A percentile compares a stretch with the other conserved stretches of the same genome.
Conservation (phyloP, 2,888 invertebrate genomes). For the Philhelius pedissequus region DNA sequence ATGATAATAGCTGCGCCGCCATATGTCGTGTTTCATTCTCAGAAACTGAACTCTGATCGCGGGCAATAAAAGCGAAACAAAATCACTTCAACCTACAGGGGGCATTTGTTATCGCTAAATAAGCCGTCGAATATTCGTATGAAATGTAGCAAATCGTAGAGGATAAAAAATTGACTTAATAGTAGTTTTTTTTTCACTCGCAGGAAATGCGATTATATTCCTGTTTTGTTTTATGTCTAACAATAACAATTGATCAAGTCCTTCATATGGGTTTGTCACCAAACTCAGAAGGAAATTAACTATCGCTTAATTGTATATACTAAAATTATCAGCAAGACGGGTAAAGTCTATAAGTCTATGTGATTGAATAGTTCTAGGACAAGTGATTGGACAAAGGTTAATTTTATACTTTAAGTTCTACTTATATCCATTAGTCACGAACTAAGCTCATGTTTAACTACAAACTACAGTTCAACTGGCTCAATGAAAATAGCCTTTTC, state of each 20-base stretch:
- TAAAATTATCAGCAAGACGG: constrained; percentile 16
- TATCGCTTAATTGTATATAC: not conserved
- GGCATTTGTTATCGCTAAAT: constrained; percentile 56
- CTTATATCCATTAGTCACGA: no score
- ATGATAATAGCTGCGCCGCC: constrained; percentile 53
- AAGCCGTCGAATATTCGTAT: constrained; percentile 23
- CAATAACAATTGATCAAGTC: not conserved
- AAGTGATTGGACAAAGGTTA: no score
- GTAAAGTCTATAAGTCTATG: constrained; percentile 22
- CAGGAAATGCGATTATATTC: not conserved
- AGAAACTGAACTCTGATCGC: constrained; percentile 52
- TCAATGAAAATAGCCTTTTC: no score
- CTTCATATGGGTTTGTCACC: not conserved
- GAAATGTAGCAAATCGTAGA: not conserved
- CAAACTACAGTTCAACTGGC: no score
- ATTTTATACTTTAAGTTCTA: no score
- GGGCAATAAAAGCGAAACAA: constrained; percentile 32
- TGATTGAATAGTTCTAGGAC: constrained; percentile 14
- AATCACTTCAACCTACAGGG: constrained; percentile 65
- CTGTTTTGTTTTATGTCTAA: constrained; percentile 3
- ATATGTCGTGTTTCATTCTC: constrained; percentile 52
- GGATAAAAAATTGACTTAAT: not conserved
- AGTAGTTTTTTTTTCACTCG: not conserved
- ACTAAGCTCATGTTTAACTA: no score
- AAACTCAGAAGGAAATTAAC: not conserved